phyloP scores from a whole-genome alignment of 2,888 invertebrate genomes.

The Trichopria drosophilae region DNA sequence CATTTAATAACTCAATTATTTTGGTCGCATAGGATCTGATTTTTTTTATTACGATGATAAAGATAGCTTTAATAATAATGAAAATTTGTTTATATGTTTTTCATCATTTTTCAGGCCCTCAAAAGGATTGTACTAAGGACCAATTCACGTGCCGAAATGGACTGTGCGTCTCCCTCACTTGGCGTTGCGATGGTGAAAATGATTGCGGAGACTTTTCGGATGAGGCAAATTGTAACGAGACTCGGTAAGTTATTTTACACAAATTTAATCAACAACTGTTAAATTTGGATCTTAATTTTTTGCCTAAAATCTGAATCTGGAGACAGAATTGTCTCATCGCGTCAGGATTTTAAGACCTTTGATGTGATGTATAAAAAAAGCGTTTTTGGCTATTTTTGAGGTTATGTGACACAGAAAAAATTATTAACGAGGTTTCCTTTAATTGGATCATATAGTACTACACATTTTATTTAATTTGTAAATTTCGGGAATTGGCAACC shows the following conservation, averaged over 20 bases:
- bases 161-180: conserved; percentile 73
- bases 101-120: conserved; percentile 37
- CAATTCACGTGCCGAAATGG: conserved; percentile 80
- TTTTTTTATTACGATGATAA: neutral
- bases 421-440: no score
- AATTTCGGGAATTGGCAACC: no score
- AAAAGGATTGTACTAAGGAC: conserved; percentile 66
- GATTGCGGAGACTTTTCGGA: conserved; percentile 82
- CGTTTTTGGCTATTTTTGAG: no score
- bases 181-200: conserved; percentile 81
- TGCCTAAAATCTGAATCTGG: no score
- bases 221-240: conserved; percentile 68
- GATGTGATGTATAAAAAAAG: no score
- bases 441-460: no score
- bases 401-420: no score
- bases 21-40: no score
- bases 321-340: no score
- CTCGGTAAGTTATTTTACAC: conserved; percentile 39
- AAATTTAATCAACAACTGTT: neutral
- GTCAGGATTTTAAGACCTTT: no score
- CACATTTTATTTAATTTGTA: no score
- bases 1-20: neutral
- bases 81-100: conserved; percentile 5
- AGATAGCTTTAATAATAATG: neutral
- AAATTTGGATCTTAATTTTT: no score